Percentiles rank a stretch among this genome's conserved stretches.
These are phyloP conservation scores for Cyanocitta stelleri DNA, from an alignment of 2,113 vertebrate species.

Conservation along the genomic window DNA sequence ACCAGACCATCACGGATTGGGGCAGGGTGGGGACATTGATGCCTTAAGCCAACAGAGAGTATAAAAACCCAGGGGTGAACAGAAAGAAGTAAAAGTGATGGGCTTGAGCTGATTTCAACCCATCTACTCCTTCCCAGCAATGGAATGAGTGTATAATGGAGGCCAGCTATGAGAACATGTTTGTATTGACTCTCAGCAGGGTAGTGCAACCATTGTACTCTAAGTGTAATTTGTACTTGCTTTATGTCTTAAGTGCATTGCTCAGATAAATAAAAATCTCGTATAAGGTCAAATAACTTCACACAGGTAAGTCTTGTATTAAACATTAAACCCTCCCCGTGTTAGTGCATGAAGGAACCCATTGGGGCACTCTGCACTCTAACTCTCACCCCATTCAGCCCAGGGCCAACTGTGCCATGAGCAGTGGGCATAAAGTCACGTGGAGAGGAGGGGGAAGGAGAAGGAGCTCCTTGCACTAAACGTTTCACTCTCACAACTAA, in stretches of 20 bases:
- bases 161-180: not conserved
- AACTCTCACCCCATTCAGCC: not conserved
- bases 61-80: not conserved
- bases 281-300: not conserved
- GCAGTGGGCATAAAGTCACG: not conserved
- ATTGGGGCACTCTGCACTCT: not conserved
- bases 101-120: not conserved
- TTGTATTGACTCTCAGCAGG: not conserved
- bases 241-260: not conserved
- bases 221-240: not conserved
- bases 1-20: not conserved
- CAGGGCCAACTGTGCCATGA: fast-evolving
- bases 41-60: not conserved
- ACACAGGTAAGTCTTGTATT: not conserved
- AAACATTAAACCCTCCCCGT: not conserved
- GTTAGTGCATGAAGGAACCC: not conserved
- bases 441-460: not conserved
- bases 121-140: not conserved
- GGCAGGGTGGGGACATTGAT: fast-evolving
- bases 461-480: not conserved
- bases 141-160: not conserved
- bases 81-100: not conserved
- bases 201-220: not conserved
- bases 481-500: not conserved
- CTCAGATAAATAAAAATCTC: not conserved